Base-by-base conservation (phyloP, 2,888 invertebrate genomes). In the Aphodius sticticus region DNA sequence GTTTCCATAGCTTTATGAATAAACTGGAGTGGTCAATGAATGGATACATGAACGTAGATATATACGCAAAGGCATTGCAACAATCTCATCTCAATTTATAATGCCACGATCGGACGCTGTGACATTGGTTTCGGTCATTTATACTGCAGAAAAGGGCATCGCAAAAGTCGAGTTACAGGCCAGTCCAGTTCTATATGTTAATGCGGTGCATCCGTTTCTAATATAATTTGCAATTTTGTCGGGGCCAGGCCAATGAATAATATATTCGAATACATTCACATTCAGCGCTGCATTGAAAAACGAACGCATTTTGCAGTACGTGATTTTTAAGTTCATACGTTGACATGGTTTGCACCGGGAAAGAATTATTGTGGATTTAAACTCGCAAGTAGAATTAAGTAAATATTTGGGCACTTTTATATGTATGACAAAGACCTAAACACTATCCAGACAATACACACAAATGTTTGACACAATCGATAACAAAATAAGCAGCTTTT, bases 261-360 rank as follows among this genome's bases (percentile, higher is more conserved):
- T 53, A 53, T 53, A 53, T 53, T 53, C 53, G 53, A 53, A 53
- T 53, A 53, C 53, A 53, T 53, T 53, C 53, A 53, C 53, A 53
- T 53, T 53, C 53, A 53, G 3, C 12, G 7, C 12, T 53, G 53
- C 7, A 53, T 53, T 53, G 6, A 53, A 53, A 53, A 53, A 53
- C 53, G 53, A 53, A 53, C 53, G 53, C 53, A 53, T 53, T 12
- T 53, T 53, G 53, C 53, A 53, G 53, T 12, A 53, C 7, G 7
- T 53, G 53, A 53, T 53, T 9, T 53, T 9, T 12, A 53, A 53
- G 4, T 53, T 7, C 53, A 9, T 9, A 53, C 53, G 12, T 7
- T 9, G 53, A 12, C 7, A 53, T 53, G 53, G 12, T 9, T 53
- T 5, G 7, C 53, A 53, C 53, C 53, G 53, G 9, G 53, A 53